These are phyloP conservation scores for Heliocidaris erythrogramma DNA, from an alignment of 35 echinoderm and acorn worm genomes.

Conservation along the genomic window DNA sequence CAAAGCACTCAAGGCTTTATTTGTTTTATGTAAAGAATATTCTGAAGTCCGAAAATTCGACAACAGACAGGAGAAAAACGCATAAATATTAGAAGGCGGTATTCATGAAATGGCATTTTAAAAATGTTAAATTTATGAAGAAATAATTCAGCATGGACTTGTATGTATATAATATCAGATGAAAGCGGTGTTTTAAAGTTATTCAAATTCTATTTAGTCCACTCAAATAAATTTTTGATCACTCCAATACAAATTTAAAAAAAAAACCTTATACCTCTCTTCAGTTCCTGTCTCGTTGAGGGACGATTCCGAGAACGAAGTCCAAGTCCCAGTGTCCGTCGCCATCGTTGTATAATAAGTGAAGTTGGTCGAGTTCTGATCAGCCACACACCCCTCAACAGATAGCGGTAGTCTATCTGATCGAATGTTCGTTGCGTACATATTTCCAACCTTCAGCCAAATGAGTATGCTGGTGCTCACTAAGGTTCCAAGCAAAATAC, in stretches of 20 bases:
- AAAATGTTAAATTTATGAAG: not conserved
- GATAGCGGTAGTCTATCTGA: not conserved
- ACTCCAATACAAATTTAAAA: not conserved
- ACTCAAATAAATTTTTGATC: too few relatives aligned
- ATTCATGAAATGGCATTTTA: not conserved
- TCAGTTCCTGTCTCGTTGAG: not conserved
- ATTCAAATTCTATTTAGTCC: too few relatives aligned
- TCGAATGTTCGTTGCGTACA: not conserved
- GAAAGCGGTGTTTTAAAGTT: not conserved
- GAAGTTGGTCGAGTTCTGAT: not conserved
- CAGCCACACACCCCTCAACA: not conserved
- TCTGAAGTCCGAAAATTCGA: not conserved
- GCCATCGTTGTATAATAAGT: not conserved
- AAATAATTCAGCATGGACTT: not conserved
- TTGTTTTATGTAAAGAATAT: not conserved
- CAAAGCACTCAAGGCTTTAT: too few relatives aligned
- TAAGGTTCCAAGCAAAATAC: not conserved
- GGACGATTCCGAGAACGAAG: not conserved
- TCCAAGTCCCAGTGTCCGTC: not conserved
- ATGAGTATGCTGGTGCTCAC: not conserved
- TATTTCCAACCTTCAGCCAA: not conserved
- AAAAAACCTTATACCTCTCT: not conserved
- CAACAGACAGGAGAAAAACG: not conserved
- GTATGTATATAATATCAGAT: not conserved
- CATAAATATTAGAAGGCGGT: not conserved